Base-by-base conservation (phyloP, 2,113 vertebrate genomes). In the Ophthalmolycus amberensis region DNA sequence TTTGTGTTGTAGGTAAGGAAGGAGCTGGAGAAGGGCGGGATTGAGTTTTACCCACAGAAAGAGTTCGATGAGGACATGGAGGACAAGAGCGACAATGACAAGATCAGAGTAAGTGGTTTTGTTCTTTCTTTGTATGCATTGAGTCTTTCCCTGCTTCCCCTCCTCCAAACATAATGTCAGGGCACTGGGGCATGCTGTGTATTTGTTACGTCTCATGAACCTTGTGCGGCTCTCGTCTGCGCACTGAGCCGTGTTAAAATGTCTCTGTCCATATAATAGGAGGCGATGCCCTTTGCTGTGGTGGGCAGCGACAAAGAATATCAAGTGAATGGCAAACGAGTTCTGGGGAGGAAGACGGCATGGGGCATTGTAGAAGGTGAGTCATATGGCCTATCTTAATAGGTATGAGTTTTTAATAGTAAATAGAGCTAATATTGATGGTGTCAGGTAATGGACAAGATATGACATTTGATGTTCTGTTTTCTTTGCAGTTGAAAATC, bases 321-420 rank as follows among this genome's bases (percentile, higher is more conserved):
- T 87, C 97, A 99, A 92, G 97, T 98, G 84, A 99, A 98, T 15
- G 95, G 97, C 75, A 99, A 99, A 90, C 95, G 97, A 46, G 96
- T 99, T 88, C 95, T 99, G 65, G 98, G 98, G 44, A 95, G 98
- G 84, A 99, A 99, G 94, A 99, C 97, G 1, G 95, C 97, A 0
- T 99, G 98, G 98, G 98, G 98, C 69, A 96, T 99, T 83, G 96
- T 99, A 69, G 98, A 99, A 97, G 98, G 98, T 99, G 92, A 92
- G 91, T 80, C 10, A 50, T 40, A n/a, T 38, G n/a, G 9, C 16
- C 15, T 70, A 65, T 37, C n/a, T 50, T 50, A 12, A 25, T 22
- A 14, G 27, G 27, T 32, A 14, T 42, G 8, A 50, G 5, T 6
- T 25, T 65, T 79, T 77, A 42, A 18, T 9, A 32, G 32, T 40